phyloP scores from a whole-genome alignment of 2,888 invertebrate species.

The Lithophane socia region DNA sequence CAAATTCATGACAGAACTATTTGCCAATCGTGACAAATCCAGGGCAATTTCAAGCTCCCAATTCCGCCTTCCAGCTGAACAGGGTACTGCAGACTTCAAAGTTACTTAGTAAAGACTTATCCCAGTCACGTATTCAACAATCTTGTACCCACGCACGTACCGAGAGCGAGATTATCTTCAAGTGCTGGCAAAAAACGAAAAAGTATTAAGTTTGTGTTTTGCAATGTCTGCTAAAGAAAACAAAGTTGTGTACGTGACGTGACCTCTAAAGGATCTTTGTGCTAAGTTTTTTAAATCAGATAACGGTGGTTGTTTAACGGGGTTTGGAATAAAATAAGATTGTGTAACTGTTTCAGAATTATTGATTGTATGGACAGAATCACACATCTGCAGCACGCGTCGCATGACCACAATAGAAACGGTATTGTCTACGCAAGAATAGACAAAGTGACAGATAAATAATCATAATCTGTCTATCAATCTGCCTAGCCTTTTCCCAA shows the following conservation, averaged over 20 bases:
- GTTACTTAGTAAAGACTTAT: constrained; percentile 1
- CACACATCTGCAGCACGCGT: neutral
- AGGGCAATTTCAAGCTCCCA: neutral
- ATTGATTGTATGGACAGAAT: neutral
- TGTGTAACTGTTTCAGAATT: constrained; percentile 33
- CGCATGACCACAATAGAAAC: no score
- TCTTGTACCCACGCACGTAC: constrained; percentile 47
- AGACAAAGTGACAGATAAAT: no score
- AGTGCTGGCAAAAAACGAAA: constrained; percentile 39
- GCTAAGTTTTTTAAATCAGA: constrained; percentile 36
- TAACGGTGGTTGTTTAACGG: constrained; percentile 36
- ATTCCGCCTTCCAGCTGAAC: neutral
- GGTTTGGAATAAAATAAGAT: constrained; percentile 18
- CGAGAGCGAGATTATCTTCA: constrained; percentile 39
- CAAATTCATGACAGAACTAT: neutral
- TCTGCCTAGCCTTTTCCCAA: no score
- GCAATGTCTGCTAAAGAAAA: constrained; percentile 41
- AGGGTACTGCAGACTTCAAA: constrained; percentile 1
- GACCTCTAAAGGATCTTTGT: constrained; percentile 36
- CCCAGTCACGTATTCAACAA: constrained; percentile 49
- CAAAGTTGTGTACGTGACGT: constrained; percentile 52
- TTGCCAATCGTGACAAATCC: neutral
- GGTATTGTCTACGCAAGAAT: no score
- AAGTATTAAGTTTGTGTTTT: constrained; percentile 42
- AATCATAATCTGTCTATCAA: no score